phyloP scores from a whole-genome alignment of 2,888 invertebrate genomes.

The Ethmia dodecea region DNA sequence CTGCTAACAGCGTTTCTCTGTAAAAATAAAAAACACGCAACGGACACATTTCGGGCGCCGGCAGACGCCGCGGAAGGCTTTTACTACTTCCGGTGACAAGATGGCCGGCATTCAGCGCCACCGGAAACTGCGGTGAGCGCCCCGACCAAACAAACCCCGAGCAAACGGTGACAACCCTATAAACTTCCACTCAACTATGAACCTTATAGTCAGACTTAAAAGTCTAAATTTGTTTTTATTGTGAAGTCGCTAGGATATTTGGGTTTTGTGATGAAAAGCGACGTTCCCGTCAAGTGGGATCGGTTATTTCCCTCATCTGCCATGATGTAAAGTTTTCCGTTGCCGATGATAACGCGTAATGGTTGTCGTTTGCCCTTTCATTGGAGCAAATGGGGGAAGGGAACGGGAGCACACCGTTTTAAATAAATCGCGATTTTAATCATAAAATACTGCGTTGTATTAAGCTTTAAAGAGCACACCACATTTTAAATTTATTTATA shows the following conservation, averaged over 20 bases:
- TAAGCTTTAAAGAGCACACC: too few relatives aligned
- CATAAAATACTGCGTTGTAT: too few relatives aligned
- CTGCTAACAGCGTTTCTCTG: constrained; percentile 30
- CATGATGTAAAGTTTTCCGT: constrained; percentile 68
- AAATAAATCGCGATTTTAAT: too few relatives aligned
- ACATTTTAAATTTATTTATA: too few relatives aligned
- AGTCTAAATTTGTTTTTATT: not conserved
- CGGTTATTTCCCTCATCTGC: constrained; percentile 66
- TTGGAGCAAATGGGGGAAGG: constrained; percentile 16
- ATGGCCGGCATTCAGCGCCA: constrained; percentile 64
- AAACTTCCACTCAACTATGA: not conserved
- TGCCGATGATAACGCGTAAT: constrained; percentile 57
- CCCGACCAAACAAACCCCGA: constrained; percentile 19
- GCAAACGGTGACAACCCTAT: not conserved
- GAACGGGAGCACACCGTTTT: not conserved
- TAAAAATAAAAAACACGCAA: constrained; percentile 35
- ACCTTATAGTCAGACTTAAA: not conserved
- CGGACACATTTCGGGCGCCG: constrained; percentile 41
- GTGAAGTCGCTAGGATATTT: not conserved
- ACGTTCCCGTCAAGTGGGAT: constrained; percentile 55
- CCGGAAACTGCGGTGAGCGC: constrained; percentile 62
- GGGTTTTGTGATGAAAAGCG: not conserved
- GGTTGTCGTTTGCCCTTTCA: constrained; percentile 35
- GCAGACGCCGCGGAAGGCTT: constrained; percentile 68
- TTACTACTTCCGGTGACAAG: constrained; percentile 76